Conservation (phyloP, 2,113 vertebrate species). For the Leptodactylus fuscus region DNA sequence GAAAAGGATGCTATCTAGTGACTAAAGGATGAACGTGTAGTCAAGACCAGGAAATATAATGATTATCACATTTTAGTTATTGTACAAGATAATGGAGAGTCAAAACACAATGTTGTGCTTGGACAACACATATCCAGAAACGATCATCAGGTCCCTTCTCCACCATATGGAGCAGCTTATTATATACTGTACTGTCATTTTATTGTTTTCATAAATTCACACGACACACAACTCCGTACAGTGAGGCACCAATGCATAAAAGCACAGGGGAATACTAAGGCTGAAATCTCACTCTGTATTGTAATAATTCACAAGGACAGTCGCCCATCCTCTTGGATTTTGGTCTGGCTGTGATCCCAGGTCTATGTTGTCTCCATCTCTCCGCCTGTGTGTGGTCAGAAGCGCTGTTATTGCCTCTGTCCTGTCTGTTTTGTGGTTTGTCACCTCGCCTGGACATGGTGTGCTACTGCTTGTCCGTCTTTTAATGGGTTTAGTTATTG, state of each 20-base stretch:
- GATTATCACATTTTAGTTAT: no score
- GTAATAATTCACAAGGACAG: background rate
- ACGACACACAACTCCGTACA: background rate
- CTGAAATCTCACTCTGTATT: no score
- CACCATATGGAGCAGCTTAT: background rate
- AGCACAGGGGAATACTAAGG: background rate
- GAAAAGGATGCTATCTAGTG: no score
- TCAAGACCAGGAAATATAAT: no score
- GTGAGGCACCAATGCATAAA: background rate
- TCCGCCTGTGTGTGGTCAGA: constrained; percentile 57
- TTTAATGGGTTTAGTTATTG: constrained; percentile 72
- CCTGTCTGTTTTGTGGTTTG: constrained; percentile 52
- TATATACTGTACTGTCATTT: background rate
- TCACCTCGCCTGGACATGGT: constrained; percentile 25
- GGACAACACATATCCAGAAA: no score
- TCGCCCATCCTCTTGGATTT: background rate
- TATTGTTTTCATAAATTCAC: background rate
- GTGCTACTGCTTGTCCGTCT: constrained; percentile 55
- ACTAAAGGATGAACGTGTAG: no score
- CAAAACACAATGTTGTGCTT: no score
- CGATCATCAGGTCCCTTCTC: no score
- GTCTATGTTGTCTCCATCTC: constrained; percentile 44
- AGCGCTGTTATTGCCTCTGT: constrained; percentile 57
- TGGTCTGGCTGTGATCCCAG: constrained; percentile 58
- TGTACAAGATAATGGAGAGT: no score